Evolutionary conservation across 2,113 vertebrate species (phyloP), one percentile per base, ranked within the genome.

Genomic region (Trichechus manatus): DNA sequence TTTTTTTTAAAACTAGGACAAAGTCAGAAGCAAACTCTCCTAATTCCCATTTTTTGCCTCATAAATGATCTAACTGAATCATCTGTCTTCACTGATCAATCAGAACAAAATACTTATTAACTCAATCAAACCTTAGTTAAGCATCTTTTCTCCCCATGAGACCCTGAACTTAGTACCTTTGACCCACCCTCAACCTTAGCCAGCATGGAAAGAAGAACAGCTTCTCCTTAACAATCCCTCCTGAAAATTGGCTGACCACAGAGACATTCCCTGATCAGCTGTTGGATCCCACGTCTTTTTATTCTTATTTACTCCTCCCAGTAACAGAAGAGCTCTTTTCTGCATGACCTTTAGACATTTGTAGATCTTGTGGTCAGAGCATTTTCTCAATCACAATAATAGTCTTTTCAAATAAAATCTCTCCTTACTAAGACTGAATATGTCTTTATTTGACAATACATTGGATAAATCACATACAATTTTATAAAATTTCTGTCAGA

Each of bases 401-500:
- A 27, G 13, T 87, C 33, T 77, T 83, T 68, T 82, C 66, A 81
- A 47, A 89, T 11, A 63, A 63, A 50, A 8, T 33, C 2, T 74
- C 1, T 31, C 27, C n/a, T 84, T 84, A 31, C 5, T 11, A 70
- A 56, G 20, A 61, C 31, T 13, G 1, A n/a, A 91, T 47, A 77
- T 83, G 14, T 53, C 59, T 93, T 47, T 74, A 72, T 79, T 88
- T 95, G 63, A 90, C 9, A 87, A 83, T 17, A 61, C 15, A 75
- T 74, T 66, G n/a, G 70, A 87, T 66, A 84, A 95, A 91, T 61
- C 9, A 90, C n/a, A 87, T 72, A 88, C 63, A 87, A 56, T 82
- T 63, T 93, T 88, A 78, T 83, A 72, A 95, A 78, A 91, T 27
- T 82, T 88, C 23, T 88, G 53, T 64, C 68, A 91, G 68, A 83